Conservation (phyloP, 2,797 vertebrate species). For the Stomatorhinus walkeri region DNA sequence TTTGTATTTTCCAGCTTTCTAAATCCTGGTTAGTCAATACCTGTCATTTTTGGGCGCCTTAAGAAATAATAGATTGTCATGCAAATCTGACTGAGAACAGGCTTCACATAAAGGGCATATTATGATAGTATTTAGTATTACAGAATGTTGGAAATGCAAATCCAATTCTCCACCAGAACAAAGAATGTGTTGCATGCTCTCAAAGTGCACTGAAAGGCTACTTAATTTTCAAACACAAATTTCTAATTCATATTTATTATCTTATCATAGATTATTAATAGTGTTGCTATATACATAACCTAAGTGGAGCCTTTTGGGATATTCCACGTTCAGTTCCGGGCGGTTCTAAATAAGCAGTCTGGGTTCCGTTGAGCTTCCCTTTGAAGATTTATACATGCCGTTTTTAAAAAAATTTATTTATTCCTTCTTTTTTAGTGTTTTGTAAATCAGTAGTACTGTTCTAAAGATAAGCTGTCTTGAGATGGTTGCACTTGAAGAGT, state of each 20-base stretch:
- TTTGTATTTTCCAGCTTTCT: background rate
- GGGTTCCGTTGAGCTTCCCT: background rate
- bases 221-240: background rate
- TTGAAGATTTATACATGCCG: background rate
- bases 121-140: background rate
- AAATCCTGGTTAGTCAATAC: background rate
- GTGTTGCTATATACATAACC: background rate
- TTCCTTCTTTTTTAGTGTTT: background rate
- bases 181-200: background rate
- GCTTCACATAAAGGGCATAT: background rate
- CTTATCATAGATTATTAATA: background rate
- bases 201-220: background rate
- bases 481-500: background rate
- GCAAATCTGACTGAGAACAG: background rate
- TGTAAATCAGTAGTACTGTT: background rate
- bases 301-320: background rate
- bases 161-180: background rate
- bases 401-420: too few species aligned
- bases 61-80: background rate
- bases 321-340: background rate
- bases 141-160: background rate
- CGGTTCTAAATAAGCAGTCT: background rate
- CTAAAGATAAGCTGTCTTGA: background rate
- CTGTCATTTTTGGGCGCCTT: background rate
- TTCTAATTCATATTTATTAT: background rate